Conservation (phyloP, 2,113 vertebrate genomes). For the Pteropus alecto region DNA sequence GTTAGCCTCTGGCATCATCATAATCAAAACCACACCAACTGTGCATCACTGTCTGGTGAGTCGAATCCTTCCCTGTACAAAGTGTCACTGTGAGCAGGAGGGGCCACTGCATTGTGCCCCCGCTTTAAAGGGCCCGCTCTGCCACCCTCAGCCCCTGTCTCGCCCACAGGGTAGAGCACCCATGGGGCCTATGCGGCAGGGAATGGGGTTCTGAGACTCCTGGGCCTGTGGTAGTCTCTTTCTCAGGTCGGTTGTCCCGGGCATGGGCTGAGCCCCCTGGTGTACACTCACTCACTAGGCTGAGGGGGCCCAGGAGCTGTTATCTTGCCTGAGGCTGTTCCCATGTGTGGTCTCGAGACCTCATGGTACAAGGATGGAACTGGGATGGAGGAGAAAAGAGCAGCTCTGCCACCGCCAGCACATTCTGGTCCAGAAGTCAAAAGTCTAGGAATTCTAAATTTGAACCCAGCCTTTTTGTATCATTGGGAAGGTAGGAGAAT, state of each 20-base stretch:
- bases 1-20: neutral
- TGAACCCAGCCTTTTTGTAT: neutral
- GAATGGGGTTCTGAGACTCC: neutral
- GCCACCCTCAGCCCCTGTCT: neutral
- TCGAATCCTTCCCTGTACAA: accelerated
- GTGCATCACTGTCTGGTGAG: neutral
- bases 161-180: neutral
- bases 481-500: neutral
- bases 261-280: neutral
- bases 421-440: neutral
- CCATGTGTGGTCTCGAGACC: neutral
- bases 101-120: too few relatives aligned
- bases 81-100: neutral
- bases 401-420: neutral
- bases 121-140: accelerated
- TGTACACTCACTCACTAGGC: too few relatives aligned
- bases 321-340: neutral
- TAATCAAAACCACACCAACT: neutral
- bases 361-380: neutral
- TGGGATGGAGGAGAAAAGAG: neutral
- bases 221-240: neutral
- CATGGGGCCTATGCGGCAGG: too few relatives aligned
- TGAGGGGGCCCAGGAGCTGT: neutral
- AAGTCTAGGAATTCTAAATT: neutral
- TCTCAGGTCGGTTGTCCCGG: neutral